A percentile compares a stretch with the other conserved stretches of the same genome.
These are phyloP conservation scores for Lepidurus arcticus DNA, from an alignment of 1,140 invertebrate species.

Conservation along the genomic window DNA sequence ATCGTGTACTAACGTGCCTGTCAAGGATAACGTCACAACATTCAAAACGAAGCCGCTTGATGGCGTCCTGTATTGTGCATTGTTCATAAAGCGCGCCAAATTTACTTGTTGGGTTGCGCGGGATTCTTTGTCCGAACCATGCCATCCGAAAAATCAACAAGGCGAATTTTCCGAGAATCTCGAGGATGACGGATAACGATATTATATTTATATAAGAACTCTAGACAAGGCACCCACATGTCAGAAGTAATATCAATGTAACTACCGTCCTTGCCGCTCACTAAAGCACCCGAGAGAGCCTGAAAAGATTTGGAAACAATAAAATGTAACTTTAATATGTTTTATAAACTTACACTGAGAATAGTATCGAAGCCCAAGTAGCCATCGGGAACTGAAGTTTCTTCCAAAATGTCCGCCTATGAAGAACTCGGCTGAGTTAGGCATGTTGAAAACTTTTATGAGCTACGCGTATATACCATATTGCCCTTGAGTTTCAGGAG, in stretches of 20 bases:
- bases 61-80: background rate
- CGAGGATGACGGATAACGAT: background rate
- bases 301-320: background rate
- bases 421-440: background rate
- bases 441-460: too few relatives aligned
- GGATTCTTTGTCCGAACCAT: background rate
- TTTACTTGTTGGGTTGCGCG: background rate
- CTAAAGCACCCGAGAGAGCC: background rate
- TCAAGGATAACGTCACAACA: background rate
- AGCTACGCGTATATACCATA: background rate
- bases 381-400: background rate
- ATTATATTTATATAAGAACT: background rate
- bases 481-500: background rate
- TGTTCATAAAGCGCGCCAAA: background rate
- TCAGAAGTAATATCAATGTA: background rate
- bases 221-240: background rate
- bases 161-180: background rate
- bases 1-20: background rate
- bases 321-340: background rate
- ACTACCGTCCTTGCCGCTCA: background rate
- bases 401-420: background rate
- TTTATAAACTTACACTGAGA: background rate
- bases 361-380: background rate
- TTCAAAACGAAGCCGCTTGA: background rate
- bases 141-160: constrained; percentile 16